phyloP scores from a whole-genome alignment of 2,113 vertebrate species.

The Heptranchias perlo region DNA sequence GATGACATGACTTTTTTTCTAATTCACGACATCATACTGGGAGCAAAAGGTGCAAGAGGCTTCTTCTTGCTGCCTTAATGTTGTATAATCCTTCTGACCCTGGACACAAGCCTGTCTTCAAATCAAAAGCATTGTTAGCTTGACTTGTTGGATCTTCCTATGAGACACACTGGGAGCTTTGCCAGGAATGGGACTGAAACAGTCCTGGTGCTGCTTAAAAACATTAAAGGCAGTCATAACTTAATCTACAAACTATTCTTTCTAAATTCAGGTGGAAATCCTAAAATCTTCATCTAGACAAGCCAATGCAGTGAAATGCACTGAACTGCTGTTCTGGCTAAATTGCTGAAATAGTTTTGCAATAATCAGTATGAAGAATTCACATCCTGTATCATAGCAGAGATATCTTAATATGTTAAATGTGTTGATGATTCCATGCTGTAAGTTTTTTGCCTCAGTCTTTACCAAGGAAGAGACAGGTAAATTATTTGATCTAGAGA shows the following conservation, averaged over 20 bases:
- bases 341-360: background rate
- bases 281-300: background rate
- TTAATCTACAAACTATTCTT: background rate
- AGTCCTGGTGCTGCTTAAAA: background rate
- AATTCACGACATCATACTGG: background rate
- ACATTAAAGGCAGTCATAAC: background rate
- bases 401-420: background rate
- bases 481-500: too few relatives aligned
- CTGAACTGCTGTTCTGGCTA: background rate
- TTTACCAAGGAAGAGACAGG: too few relatives aligned
- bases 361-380: background rate
- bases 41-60: background rate
- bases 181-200: background rate
- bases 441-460: background rate
- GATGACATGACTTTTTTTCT: too few relatives aligned
- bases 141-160: background rate
- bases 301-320: background rate
- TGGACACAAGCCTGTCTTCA: background rate
- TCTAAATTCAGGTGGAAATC: background rate
- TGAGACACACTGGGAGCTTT: background rate
- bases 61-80: background rate
- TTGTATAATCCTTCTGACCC: background rate
- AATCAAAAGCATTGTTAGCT: background rate
- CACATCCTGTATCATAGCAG: background rate
- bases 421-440: background rate